These are phyloP conservation scores for Orchesella cincta DNA, from an alignment of 1,140 invertebrate genomes.

Conservation along the genomic window DNA sequence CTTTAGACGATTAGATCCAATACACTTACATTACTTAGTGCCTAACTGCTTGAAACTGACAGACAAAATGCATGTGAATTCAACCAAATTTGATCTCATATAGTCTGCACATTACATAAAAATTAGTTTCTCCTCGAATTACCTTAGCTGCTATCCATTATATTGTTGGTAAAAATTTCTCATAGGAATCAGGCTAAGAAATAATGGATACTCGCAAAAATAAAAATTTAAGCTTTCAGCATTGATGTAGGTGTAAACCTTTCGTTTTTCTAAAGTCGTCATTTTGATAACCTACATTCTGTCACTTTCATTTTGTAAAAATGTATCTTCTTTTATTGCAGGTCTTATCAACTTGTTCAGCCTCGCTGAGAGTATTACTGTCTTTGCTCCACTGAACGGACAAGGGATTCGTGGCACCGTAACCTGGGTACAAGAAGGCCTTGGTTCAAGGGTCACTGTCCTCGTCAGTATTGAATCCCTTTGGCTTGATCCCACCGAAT, in stretches of 20 bases:
- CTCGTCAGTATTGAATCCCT: conserved; percentile 46
- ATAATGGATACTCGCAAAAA: no score
- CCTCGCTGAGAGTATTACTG: conserved; percentile 34
- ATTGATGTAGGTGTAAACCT: no score
- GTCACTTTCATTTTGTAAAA: conserved; percentile 6
- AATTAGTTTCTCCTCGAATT: no score
- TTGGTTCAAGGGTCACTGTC: conserved; percentile 47
- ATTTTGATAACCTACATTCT: no score
- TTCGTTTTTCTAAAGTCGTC: background rate
- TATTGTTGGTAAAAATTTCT: conserved; percentile 3
- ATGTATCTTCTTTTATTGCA: background rate
- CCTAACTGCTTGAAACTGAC: no score
- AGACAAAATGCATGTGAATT: no score
- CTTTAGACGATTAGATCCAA: no score
- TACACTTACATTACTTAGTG: no score
- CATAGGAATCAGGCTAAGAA: conserved; percentile 15
- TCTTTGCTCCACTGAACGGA: conserved; percentile 50
- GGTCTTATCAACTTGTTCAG: conserved; percentile 6
- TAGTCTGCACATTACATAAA: no score
- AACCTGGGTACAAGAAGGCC: conserved; percentile 48
- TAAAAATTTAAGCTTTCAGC: no score
- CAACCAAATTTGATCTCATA: no score
- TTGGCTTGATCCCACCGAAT: conserved; percentile 42
- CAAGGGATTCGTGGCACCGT: conserved; percentile 50
- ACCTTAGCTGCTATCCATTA: no score